Conservation (phyloP, 2,888 invertebrate genomes). For the Petrolisthes cinctipes region DNA sequence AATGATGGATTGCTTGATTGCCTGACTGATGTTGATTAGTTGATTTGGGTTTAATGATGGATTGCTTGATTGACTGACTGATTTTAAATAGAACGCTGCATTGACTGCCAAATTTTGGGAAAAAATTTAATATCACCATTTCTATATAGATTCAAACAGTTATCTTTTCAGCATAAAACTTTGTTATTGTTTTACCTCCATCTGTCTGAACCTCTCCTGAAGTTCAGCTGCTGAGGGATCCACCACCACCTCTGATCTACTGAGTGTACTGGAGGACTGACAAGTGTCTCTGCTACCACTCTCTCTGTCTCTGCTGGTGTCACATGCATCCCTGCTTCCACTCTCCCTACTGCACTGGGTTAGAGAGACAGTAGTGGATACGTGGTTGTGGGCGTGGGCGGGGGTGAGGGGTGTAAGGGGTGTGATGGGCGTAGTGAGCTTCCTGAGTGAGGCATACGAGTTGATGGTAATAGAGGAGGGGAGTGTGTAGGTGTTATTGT, state of each 20-base stretch:
- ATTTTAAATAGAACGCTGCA: no score
- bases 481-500: conserved; percentile 65
- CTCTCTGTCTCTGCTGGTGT: conserved; percentile 34
- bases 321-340: conserved; percentile 49
- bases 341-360: conserved; percentile 41
- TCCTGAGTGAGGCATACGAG: conserved; percentile 64
- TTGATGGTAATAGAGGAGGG: conserved; percentile 65
- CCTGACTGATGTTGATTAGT: no score
- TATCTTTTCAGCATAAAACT: no score
- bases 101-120: no score
- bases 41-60: no score
- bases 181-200: conserved; percentile 51
- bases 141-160: not conserved
- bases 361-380: conserved; percentile 41
- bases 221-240: conserved; percentile 61
- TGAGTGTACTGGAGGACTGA: conserved; percentile 59
- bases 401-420: conserved; percentile 54
- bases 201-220: conserved; percentile 61
- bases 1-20: no score
- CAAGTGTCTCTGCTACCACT: conserved; percentile 54
- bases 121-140: no score
- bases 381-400: conserved; percentile 47
- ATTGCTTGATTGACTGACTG: no score
- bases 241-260: conserved; percentile 59
- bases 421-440: conserved; percentile 49